Percentiles rank a stretch among this genome's conserved stretches.
These are phyloP conservation scores for Diachasma alloeum DNA, from an alignment of 1,140 invertebrate species.

Conservation along the genomic window DNA sequence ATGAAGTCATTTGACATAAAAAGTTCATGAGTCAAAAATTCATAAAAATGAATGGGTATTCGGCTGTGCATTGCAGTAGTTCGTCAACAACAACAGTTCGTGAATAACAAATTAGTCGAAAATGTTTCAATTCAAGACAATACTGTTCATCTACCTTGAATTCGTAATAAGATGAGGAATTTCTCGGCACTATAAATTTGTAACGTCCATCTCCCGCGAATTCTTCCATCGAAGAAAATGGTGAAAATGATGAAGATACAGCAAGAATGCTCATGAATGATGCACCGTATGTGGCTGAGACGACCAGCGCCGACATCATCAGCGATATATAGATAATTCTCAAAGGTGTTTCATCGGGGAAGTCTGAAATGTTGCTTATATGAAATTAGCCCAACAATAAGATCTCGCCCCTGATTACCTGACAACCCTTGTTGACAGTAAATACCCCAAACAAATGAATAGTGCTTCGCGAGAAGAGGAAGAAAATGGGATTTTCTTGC, in stretches of 20 bases:
- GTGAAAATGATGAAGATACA: slow-evolving; percentile 14
- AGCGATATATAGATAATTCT: slow-evolving; percentile 40
- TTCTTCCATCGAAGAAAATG: slow-evolving; percentile 36
- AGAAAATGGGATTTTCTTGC: slow-evolving; percentile 5
- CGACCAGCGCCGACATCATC: slow-evolving; percentile 29
- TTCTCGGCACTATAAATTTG: no score
- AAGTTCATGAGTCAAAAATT: no score
- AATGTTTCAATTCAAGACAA: no score
- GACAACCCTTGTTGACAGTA: slow-evolving; percentile 49
- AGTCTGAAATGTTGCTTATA: neutral
- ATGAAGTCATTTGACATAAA: no score
- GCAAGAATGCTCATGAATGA: slow-evolving; percentile 38
- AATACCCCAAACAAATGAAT: slow-evolving; percentile 43
- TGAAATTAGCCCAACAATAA: neutral
- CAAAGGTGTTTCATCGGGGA: slow-evolving; percentile 26
- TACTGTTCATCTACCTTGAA: no score
- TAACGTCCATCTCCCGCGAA: slow-evolving; percentile 27
- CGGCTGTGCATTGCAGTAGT: no score
- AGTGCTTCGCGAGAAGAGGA: slow-evolving; percentile 29
- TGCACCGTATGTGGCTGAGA: slow-evolving; percentile 39
- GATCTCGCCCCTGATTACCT: slow-evolving; percentile 28
- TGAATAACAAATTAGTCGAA: no score
- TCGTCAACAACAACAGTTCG: no score
- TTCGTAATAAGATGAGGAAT: no score
- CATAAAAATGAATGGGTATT: no score